phyloP scores from a whole-genome alignment of 2,113 vertebrate species.

The Campylorhamphus procurvoides region DNA sequence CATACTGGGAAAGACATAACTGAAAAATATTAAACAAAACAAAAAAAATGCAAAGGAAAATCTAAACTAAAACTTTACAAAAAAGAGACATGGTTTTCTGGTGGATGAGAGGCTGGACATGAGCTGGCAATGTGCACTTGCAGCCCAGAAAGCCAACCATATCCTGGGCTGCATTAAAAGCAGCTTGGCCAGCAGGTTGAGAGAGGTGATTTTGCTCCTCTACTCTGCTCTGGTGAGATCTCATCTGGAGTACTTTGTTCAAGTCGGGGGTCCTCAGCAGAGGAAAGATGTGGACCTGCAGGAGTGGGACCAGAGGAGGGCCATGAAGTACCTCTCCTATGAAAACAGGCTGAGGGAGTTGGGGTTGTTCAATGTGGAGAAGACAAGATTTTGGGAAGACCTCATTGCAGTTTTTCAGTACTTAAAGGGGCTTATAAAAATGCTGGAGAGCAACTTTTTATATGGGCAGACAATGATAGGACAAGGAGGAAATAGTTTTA shows the following conservation, averaged over 20 bases:
- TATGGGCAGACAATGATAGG: accelerated
- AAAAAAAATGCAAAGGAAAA: background rate
- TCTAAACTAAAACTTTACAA: background rate
- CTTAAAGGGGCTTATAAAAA: background rate
- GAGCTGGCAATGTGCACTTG: background rate
- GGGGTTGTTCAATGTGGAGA: background rate
- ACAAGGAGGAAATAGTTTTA: background rate
- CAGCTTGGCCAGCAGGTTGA: accelerated
- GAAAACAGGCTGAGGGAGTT: background rate
- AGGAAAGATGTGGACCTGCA: background rate
- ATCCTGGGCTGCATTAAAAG: background rate
- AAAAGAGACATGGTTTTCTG: background rate
- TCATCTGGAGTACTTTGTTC: background rate
- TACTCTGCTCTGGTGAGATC: background rate
- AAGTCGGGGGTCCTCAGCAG: background rate
- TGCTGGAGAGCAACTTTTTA: background rate
- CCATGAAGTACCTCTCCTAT: background rate
- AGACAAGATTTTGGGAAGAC: background rate
- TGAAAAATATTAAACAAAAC: background rate
- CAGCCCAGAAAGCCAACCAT: background rate
- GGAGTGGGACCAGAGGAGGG: background rate
- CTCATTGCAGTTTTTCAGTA: background rate
- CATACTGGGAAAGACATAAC: background rate
- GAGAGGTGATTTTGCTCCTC: background rate
- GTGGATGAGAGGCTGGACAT: background rate